phyloP scores from a whole-genome alignment of 1,140 invertebrate species.

The Sitophilus oryzae region DNA sequence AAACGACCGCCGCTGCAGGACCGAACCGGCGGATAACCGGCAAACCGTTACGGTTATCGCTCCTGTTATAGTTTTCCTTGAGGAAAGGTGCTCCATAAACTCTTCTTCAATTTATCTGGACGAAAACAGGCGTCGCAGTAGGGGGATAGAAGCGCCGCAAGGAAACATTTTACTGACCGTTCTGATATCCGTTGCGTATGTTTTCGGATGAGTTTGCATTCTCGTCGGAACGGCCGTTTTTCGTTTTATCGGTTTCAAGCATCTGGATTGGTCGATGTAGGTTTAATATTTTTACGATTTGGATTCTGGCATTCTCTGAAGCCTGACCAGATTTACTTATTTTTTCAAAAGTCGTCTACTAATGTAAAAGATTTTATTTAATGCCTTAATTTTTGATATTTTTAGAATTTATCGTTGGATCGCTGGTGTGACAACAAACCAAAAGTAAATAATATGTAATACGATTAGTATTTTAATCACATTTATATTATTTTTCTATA shows the following conservation, averaged over 20 bases:
- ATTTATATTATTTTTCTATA: too few species aligned
- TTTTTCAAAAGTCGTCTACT: too few species aligned
- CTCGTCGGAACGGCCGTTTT: constrained; percentile 5
- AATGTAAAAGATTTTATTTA: too few species aligned
- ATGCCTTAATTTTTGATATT: too few species aligned
- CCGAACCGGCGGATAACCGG: constrained; percentile 37
- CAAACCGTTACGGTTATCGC: constrained; percentile 43
- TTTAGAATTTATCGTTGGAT: too few species aligned
- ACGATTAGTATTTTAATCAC: too few species aligned
- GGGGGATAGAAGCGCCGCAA: constrained; percentile 10
- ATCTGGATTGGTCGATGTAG: background rate
- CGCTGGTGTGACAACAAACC: too few species aligned
- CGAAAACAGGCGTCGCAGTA: constrained; percentile 19
- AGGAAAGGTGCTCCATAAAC: constrained; percentile 43
- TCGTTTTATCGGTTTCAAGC: background rate
- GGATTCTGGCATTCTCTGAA: too few species aligned
- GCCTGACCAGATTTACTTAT: too few species aligned
- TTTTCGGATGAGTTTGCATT: constrained; percentile 17
- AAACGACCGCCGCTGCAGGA: constrained; percentile 42
- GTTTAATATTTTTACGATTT: too few species aligned
- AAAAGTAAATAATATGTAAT: too few species aligned
- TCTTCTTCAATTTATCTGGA: constrained; percentile 37
- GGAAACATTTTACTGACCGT: constrained; percentile 21
- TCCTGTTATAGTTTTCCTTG: constrained; percentile 42
- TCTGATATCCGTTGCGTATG: constrained; percentile 17